A percentile compares a stretch with the other conserved stretches of the same genome.
Conservation (phyloP, 1,140 invertebrate species). For the Saccostrea cuccullata region DNA sequence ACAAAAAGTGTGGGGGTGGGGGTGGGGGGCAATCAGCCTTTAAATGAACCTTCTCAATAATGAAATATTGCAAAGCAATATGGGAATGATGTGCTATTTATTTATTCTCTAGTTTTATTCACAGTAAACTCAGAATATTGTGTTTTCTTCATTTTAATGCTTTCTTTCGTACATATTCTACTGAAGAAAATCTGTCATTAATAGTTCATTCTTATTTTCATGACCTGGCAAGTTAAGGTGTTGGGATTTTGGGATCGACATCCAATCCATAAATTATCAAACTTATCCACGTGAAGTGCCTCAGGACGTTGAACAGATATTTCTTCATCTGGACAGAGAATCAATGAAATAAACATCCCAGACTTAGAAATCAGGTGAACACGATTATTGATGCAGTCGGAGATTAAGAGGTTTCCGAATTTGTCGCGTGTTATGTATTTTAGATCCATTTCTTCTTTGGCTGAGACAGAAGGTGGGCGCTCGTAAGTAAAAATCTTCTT, state of each 20-base stretch:
- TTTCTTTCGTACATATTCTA: no score
- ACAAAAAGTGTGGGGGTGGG: no score
- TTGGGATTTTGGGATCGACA: neutral
- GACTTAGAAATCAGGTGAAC: constrained; percentile 7
- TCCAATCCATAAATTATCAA: neutral
- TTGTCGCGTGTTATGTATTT: constrained; percentile 8
- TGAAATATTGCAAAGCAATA: no score
- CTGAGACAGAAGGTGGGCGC: neutral
- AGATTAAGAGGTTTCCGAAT: neutral
- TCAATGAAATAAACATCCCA: neutral
- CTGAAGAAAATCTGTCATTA: neutral
- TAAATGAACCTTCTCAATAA: no score
- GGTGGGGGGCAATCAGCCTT: no score
- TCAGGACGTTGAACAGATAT: neutral
- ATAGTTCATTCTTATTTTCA: constrained; percentile 20
- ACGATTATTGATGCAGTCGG: neutral
- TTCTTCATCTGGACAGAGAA: neutral
- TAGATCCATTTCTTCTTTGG: neutral
- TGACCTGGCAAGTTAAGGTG: neutral
- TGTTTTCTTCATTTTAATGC: no score
- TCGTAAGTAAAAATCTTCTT: neutral
- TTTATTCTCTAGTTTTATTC: no score
- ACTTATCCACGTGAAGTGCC: neutral
- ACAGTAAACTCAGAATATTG: no score
- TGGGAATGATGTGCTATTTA: no score